Evolutionary conservation across 2,113 vertebrate species (phyloP).

Genomic region (Prochilodus magdalenae): DNA sequence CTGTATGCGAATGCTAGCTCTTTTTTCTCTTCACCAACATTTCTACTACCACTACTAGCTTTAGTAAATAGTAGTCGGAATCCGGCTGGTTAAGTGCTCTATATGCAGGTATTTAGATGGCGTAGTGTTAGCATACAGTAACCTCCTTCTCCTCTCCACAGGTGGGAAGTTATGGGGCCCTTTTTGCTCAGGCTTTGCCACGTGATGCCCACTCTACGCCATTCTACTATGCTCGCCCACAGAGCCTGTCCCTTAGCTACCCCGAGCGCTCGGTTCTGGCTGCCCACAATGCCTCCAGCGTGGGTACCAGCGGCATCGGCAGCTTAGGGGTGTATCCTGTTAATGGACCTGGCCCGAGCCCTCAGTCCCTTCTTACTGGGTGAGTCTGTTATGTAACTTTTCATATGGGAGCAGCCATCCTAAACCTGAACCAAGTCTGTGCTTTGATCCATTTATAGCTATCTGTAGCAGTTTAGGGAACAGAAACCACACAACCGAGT

Average conservation of each 20-base stretch:
- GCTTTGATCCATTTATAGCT: too few relatives aligned
- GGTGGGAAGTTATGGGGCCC: conserved; percentile 86
- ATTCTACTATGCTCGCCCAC: conserved; percentile 92
- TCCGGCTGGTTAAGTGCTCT: not conserved
- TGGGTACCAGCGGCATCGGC: conserved; percentile 94
- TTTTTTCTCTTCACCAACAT: too few relatives aligned
- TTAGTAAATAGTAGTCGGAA: too few relatives aligned
- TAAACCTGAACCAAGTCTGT: too few relatives aligned
- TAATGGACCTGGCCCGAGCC: conserved; percentile 86
- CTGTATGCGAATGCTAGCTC: too few relatives aligned
- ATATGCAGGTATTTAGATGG: not conserved
- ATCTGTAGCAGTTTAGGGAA: too few relatives aligned
- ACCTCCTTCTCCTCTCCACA: conserved; percentile 61
- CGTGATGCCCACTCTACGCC: conserved; percentile 95
- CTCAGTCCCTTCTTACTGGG: conserved; percentile 87
- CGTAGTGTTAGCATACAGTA: not conserved
- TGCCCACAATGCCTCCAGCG: conserved; percentile 79
- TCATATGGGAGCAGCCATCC: too few relatives aligned
- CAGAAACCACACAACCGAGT: not conserved
- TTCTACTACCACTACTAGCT: too few relatives aligned
- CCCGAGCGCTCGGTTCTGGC: conserved; percentile 82
- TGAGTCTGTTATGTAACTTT: conserved; percentile 64
- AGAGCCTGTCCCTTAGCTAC: conserved; percentile 89
- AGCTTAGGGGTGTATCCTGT: conserved; percentile 86
- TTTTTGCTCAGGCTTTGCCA: conserved; percentile 93